Percentiles rank a stretch among this genome's conserved stretches.
Evolutionary conservation across 2,113 vertebrate genomes (phyloP).

Genomic region (Uropsilus gracilis): DNA sequence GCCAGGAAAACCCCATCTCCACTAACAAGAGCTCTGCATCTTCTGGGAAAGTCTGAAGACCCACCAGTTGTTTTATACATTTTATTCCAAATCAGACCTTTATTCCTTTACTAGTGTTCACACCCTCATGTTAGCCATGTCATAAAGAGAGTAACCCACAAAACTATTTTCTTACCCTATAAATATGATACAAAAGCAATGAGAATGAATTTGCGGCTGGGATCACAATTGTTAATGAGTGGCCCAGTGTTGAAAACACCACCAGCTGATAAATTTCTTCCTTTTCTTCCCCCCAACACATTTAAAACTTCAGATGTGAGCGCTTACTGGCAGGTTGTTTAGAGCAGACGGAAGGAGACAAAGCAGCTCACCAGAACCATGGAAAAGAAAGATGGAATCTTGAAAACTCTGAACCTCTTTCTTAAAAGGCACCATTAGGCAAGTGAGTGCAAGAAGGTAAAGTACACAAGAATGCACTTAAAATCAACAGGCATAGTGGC

Average conservation of each 20-base stretch:
- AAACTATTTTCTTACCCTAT: constrained; percentile 27
- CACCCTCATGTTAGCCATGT: neutral
- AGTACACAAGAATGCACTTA: too few relatives aligned
- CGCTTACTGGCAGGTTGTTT: neutral
- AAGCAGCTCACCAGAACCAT: constrained; percentile 19
- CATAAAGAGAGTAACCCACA: neutral
- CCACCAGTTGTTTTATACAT: neutral
- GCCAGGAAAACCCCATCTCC: neutral
- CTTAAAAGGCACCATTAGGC: neutral
- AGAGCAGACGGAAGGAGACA: neutral
- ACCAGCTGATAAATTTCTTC: neutral
- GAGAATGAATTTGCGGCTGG: neutral
- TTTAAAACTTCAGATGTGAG: constrained; percentile 52
- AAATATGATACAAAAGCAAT: neutral
- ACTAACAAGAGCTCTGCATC: neutral
- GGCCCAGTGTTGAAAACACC: neutral
- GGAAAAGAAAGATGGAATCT: neutral
- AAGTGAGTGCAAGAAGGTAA: neutral
- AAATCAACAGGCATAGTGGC: too few relatives aligned
- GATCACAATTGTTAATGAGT: constrained; percentile 31
- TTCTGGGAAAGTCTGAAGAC: neutral
- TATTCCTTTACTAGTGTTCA: neutral
- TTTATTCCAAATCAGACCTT: constrained; percentile 25
- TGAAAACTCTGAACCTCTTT: neutral
- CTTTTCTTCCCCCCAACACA: neutral